These are phyloP conservation scores for Apodemus sylvaticus DNA, from an alignment of 2,113 vertebrate species.

Conservation along the genomic window DNA sequence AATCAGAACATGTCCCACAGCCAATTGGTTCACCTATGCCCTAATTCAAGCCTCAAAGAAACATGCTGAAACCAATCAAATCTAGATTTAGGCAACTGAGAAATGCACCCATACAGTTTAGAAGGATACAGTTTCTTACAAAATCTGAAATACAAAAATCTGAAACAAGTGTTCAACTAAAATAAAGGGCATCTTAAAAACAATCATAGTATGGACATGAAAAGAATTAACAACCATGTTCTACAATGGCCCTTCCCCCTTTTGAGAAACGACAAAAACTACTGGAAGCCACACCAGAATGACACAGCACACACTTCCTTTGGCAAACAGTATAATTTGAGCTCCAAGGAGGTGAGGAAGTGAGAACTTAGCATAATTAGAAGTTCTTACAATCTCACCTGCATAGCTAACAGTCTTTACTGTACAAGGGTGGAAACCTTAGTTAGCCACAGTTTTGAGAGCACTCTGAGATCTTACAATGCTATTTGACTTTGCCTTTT, in stretches of 20 bases:
- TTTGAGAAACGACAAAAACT: slow-evolving; percentile 21
- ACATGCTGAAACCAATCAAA: slow-evolving; percentile 7
- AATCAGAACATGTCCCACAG: neutral
- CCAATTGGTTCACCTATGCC: neutral
- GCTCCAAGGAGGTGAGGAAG: slow-evolving; percentile 38
- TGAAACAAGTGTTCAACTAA: neutral
- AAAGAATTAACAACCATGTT: slow-evolving; percentile 32
- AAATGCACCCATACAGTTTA: neutral
- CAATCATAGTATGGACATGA: slow-evolving; percentile 20
- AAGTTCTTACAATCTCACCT: slow-evolving; percentile 65
- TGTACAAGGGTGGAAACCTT: slow-evolving; percentile 14
- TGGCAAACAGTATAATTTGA: slow-evolving; percentile 46
- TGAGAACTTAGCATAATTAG: slow-evolving; percentile 64
- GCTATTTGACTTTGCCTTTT: slow-evolving; percentile 43
- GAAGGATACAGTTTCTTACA: slow-evolving; percentile 14
- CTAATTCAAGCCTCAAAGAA: neutral
- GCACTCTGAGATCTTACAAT: slow-evolving; percentile 24
- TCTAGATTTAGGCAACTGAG: slow-evolving; percentile 26
- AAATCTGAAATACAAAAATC: slow-evolving; percentile 14
- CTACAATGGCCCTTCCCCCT: neutral
- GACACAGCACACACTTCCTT: slow-evolving; percentile 45
- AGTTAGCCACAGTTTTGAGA: slow-evolving; percentile 49
- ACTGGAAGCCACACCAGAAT: slow-evolving; percentile 36
- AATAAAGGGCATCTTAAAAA: slow-evolving; percentile 48
- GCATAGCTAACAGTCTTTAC: slow-evolving; percentile 43